A percentile compares a stretch with the other conserved stretches of the same genome.
Evolutionary conservation across 1,140 invertebrate genomes (phyloP).

Genomic region (Cecropterus lyciades): DNA sequence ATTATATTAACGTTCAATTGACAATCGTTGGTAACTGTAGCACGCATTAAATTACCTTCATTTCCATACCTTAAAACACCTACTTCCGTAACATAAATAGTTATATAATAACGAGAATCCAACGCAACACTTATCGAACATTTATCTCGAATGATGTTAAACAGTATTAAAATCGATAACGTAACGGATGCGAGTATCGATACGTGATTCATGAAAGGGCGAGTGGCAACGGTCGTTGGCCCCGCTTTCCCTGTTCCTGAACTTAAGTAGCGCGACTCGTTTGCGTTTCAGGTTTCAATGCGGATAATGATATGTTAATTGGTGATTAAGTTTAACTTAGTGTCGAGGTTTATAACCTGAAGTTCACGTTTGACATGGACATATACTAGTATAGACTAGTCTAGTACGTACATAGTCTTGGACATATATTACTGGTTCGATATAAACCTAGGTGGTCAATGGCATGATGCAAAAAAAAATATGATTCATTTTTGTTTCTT

Average conservation of each 20-base stretch:
- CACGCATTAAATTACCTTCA: no score
- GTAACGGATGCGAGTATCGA: constrained; percentile 12
- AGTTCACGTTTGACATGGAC: no score
- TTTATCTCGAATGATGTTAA: background rate
- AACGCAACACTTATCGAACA: background rate
- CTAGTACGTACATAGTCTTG: no score
- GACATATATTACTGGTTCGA: no score
- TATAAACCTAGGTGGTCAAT: no score
- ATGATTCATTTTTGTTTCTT: no score
- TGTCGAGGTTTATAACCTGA: background rate
- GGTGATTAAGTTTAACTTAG: background rate
- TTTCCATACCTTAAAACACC: no score
- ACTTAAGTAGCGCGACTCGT: constrained; percentile 24
- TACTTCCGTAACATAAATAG: no score
- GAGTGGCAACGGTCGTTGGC: constrained; percentile 19
- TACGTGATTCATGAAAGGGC: constrained; percentile 18
- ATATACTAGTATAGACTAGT: no score
- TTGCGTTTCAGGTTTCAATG: background rate
- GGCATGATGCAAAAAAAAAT: no score
- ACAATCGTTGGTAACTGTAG: no score
- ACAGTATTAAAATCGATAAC: background rate
- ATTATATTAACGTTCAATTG: no score
- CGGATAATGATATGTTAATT: constrained; percentile 11
- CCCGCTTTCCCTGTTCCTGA: constrained; percentile 37
- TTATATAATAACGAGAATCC: background rate